Evolutionary conservation across 2,797 vertebrate species (phyloP).

Genomic region (Hydrophis major): DNA sequence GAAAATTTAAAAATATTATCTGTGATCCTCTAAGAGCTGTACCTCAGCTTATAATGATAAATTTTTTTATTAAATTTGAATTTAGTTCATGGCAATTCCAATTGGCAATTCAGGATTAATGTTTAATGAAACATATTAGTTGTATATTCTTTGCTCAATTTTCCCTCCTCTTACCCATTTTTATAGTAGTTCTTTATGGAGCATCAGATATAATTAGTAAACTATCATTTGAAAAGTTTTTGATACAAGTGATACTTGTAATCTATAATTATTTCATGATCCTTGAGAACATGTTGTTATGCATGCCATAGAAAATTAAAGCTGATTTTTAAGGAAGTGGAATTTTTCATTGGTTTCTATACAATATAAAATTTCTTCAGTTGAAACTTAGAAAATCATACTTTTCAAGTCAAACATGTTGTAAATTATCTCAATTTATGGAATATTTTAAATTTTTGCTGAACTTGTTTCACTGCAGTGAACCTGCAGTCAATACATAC

Average conservation of each 20-base stretch:
- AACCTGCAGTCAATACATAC: not conserved
- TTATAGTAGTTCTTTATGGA: not conserved
- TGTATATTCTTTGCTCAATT: not conserved
- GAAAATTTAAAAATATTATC: not conserved
- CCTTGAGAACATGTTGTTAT: not conserved
- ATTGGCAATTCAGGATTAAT: not conserved
- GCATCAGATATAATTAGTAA: not conserved
- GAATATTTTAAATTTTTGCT: not conserved
- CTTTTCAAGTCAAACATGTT: not conserved
- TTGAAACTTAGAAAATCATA: not conserved
- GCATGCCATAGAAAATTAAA: not conserved
- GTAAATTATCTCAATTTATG: not conserved
- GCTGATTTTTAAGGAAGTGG: not conserved
- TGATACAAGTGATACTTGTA: not conserved
- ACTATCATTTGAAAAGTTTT: not conserved
- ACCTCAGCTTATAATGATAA: not conserved
- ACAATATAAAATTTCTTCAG: not conserved
- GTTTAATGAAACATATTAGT: not conserved
- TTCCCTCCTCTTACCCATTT: not conserved
- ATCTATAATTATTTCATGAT: not conserved
- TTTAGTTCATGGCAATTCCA: not conserved
- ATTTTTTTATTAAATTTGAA: too few relatives aligned
- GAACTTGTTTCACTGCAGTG: not conserved
- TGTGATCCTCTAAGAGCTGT: not conserved
- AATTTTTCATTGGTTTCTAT: not conserved